Conservation (phyloP, 1,140 invertebrate genomes). For the Leptopilina clavipes region DNA sequence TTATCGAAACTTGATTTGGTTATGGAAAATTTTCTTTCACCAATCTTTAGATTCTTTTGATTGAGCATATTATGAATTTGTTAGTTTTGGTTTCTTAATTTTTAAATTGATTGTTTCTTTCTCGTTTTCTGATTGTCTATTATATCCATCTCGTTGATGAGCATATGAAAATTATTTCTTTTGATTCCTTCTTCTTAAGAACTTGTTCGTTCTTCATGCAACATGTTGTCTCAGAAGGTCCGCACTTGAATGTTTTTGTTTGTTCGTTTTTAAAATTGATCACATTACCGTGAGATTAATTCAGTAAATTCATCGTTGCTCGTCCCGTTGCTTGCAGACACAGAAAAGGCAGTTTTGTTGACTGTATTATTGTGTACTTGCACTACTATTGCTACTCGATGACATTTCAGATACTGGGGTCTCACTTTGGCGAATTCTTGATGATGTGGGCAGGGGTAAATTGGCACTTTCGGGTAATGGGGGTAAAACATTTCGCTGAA, state of each 20-base stretch:
- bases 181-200: no score
- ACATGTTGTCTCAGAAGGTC: no score
- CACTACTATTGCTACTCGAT: constrained; percentile 61
- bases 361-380: constrained; percentile 68
- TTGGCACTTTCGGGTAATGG: constrained; percentile 78
- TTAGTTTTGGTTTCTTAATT: no score
- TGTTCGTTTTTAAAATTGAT: not conserved
- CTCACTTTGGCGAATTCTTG: constrained; percentile 54
- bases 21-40: no score
- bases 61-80: no score
- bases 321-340: constrained; percentile 62
- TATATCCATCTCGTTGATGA: no score
- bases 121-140: no score
- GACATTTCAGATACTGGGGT: constrained; percentile 61
- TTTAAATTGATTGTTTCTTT: no score
- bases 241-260: not conserved
- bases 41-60: no score
- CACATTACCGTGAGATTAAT: constrained; percentile 28
- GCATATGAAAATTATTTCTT: no score
- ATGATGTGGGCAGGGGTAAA: constrained; percentile 62
- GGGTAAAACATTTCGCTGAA: constrained; percentile 85
- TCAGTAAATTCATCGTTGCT: constrained; percentile 48
- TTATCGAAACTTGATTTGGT: no score
- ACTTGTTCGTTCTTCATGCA: no score
- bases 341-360: constrained; percentile 66